These are phyloP conservation scores for Ephydatia muelleri DNA, from an alignment of 37 sponge, comb jelly and placozoan species.

Conservation along the genomic window DNA sequence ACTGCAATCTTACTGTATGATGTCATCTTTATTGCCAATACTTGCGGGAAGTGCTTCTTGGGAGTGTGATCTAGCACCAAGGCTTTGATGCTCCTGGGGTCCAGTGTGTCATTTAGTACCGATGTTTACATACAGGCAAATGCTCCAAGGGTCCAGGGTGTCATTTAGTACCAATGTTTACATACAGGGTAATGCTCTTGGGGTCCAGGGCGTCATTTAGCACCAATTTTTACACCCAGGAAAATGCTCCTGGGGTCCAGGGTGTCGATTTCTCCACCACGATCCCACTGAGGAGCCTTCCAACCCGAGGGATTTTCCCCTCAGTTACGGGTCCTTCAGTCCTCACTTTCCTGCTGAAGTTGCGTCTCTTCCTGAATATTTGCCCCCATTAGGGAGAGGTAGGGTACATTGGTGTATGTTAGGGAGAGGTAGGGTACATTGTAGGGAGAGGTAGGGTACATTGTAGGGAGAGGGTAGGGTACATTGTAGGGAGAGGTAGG, in stretches of 20 bases:
- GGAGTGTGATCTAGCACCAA: too few relatives aligned
- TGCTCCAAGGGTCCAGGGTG: too few relatives aligned
- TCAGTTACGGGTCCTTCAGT: neutral
- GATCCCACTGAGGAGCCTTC: neutral
- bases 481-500: too few relatives aligned
- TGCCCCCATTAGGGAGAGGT: neutral
- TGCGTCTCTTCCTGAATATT: neutral
- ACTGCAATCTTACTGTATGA: too few relatives aligned
- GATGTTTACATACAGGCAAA: too few relatives aligned
- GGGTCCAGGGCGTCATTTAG: neutral
- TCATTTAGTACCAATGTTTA: too few relatives aligned
- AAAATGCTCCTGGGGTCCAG: slow-evolving; percentile 54
- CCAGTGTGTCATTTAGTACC: too few relatives aligned
- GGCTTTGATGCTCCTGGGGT: too few relatives aligned
- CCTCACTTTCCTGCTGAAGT: neutral
- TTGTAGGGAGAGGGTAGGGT: too few relatives aligned
- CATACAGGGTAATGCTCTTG: neutral
- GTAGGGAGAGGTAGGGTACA: too few relatives aligned
- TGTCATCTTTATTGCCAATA: too few relatives aligned
- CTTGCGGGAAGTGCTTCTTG: too few relatives aligned
- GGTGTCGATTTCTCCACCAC: slow-evolving; percentile 55
- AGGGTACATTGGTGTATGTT: neutral
- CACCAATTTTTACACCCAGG: slow-evolving; percentile 10
- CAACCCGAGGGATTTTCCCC: neutral
- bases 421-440: neutral